Evolutionary conservation across 2,113 vertebrate species (phyloP), one percentile per base, ranked within the genome.

Genomic region (Cariama cristata): DNA sequence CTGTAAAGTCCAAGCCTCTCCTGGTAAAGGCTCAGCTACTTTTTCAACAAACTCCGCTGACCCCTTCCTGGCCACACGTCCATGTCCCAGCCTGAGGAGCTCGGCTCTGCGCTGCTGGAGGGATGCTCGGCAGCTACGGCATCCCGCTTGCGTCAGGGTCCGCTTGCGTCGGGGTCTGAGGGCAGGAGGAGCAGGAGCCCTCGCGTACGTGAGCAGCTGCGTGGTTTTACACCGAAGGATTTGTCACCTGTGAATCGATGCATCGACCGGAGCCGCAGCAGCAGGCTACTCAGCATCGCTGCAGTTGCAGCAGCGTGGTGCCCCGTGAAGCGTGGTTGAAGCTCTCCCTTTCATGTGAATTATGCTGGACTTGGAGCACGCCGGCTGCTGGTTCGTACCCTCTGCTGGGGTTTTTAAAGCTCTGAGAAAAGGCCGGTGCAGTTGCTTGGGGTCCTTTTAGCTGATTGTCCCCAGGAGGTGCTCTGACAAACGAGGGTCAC

Each of bases 211-310:
- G 12, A 64, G 60, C 33, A 66, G 52, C 62, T 6, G 14, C 1
- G 12, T 1, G 9, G 53, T 59, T 58, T 49, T 45, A 22, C 27
- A 11, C 59, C 4, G 4, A 26, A 79, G 47, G 49, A 42, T 73
- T 85, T 62, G 18, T 56, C 63, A 38, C 5, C 10, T 45, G 60
- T 6, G 26, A 8, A 12, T 19, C 1, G 4, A 8, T 32, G 30
- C 49, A 18, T 7, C 5, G 5, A 3, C 33, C 1, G 44, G 44
- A 33, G 75, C 38, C 0, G 0, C 12, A 7, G 27, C 12, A 7
- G 27, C 0, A 1, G 38, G 59, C 20, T 49, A 0, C 50, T 56
- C 21, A 0, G 14, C 15, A 12, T n/a, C 52, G 2, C 68, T 28
- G 67, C 6, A 4, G 3, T 20, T 32, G 50, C 60, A 23, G 75